Percentiles rank a stretch among this genome's conserved stretches.
Conservation (phyloP, 1,140 invertebrate genomes). For the Drosophila obscura region DNA sequence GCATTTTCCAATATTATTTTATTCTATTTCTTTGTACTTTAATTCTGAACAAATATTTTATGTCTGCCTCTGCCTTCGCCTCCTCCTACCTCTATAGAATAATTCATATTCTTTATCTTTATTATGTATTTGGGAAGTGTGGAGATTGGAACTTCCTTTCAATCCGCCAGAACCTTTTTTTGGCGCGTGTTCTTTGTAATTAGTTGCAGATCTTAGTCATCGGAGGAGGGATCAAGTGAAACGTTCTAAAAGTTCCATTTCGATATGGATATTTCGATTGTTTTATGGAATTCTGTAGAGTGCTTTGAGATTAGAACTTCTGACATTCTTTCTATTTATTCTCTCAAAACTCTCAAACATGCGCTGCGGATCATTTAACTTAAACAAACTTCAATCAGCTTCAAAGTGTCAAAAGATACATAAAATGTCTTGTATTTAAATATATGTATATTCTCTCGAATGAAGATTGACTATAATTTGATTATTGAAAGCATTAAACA, state of each 20-base stretch:
- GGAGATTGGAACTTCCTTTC: constrained; percentile 46
- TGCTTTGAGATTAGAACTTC: too few species aligned
- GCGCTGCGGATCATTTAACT: too few species aligned
- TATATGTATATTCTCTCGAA: too few species aligned
- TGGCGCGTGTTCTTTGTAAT: constrained; percentile 57
- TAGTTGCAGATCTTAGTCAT: constrained; percentile 39
- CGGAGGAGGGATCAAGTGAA: not conserved
- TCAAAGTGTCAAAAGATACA: too few species aligned
- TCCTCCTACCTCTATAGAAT: not conserved
- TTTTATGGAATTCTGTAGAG: too few species aligned
- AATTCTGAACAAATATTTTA: constrained; percentile 20
- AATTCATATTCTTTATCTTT: constrained; percentile 23
- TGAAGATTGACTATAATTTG: too few species aligned
- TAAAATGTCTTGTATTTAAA: too few species aligned
- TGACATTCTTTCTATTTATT: too few species aligned
- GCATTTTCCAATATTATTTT: constrained; percentile 78
- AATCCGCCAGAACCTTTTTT: constrained; percentile 14
- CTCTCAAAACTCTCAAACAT: too few species aligned
- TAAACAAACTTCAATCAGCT: too few species aligned
- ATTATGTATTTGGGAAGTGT: constrained; percentile 4
- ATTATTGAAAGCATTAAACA: too few species aligned
- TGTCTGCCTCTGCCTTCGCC: not conserved
- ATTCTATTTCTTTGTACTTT: constrained; percentile 41
- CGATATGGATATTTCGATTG: not conserved
- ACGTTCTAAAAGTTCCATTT: constrained; percentile 15